Evolutionary conservation across 2,888 invertebrate genomes (phyloP), one percentile per base, ranked within the genome.

Genomic region (Agrochola litura): DNA sequence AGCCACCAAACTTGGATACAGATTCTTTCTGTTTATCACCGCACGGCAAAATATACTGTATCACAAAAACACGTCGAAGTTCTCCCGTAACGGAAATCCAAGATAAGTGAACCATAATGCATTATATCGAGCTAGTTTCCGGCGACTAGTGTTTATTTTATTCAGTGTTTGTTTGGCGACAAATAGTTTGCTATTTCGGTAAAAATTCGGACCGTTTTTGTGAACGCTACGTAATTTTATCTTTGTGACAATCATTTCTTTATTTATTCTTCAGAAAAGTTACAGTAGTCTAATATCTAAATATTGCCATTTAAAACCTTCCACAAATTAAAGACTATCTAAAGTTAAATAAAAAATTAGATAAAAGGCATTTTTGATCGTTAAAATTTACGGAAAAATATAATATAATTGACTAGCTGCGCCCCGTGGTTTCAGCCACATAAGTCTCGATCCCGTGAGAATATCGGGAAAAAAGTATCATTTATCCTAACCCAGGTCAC

Each of bases 71-170:
- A 67, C 37, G 16, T 9, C 6, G 37, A 49, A 63, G 61, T 78
- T 46, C 19, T 12, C 43, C 61, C 46, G 79, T 63, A 49, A n/a
- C 70, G 49, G 70, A 79, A 79, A 79, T 77, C 63, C 70, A 6
- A 77, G 77, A 79, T 79, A 64, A 64, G 49, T 79, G 54, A 25
- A 54, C 56, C n/a, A 14, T 30, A 46, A 41, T 68, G 41, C 16
- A 61, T n/a, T 54, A 49, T 49, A 56, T 68, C 16, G 41, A 68
- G n/a, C 4, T 68, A 78, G 61, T 25, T 77, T 46, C 16, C 22
- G n/a, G 22, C 22, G 16, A 63, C 19, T 16, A 22, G 41, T 78
- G 12, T 41, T 37, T 67, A 52, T 60, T 61, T 67, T 54, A 54
- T 54, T 46, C 54, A 54, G 61, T 54, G 49, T 76, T 43, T 67